Conservation (phyloP, 2,888 invertebrate genomes). For the Linhomoeus sp. region DNA sequence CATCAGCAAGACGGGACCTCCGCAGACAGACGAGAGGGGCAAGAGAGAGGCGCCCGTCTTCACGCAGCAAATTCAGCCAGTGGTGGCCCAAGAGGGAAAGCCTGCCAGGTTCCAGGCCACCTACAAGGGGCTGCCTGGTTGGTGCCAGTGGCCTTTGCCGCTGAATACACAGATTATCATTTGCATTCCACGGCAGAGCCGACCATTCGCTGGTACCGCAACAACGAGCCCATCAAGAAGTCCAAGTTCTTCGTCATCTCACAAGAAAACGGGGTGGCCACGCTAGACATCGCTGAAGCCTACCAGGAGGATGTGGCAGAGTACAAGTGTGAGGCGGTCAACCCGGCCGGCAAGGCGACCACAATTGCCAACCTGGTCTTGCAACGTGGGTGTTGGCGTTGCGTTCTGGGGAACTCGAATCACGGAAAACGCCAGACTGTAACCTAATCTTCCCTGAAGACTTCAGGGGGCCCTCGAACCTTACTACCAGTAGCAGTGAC, state of each 20-base stretch:
- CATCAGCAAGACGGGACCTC: constrained; percentile 21
- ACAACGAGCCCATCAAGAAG: constrained; percentile 60
- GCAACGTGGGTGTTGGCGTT: constrained; percentile 12
- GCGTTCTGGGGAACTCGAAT: not conserved
- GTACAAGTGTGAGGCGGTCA: constrained; percentile 60
- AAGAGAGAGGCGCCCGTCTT: constrained; percentile 47
- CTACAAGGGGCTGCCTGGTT: constrained; percentile 21
- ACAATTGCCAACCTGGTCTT: constrained; percentile 29
- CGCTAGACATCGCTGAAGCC: constrained; percentile 72
- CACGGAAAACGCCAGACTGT: not conserved
- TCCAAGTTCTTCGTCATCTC: constrained; percentile 93
- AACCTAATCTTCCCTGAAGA: not conserved
- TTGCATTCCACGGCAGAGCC: no score
- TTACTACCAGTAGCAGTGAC: no score
- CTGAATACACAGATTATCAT: no score
- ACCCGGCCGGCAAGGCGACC: constrained; percentile 33
- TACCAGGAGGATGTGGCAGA: constrained; percentile 94
- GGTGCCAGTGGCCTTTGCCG: not conserved
- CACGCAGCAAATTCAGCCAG: constrained; percentile 59
- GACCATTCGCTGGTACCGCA: constrained; percentile 89
- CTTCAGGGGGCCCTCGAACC: no score
- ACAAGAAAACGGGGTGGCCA: constrained; percentile 40
- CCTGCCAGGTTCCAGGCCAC: constrained; percentile 52
- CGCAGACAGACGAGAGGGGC: constrained; percentile 19
- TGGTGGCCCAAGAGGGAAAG: constrained; percentile 72